Conservation (phyloP, 2,888 invertebrate genomes). For the Xestobium rufovillosum region DNA sequence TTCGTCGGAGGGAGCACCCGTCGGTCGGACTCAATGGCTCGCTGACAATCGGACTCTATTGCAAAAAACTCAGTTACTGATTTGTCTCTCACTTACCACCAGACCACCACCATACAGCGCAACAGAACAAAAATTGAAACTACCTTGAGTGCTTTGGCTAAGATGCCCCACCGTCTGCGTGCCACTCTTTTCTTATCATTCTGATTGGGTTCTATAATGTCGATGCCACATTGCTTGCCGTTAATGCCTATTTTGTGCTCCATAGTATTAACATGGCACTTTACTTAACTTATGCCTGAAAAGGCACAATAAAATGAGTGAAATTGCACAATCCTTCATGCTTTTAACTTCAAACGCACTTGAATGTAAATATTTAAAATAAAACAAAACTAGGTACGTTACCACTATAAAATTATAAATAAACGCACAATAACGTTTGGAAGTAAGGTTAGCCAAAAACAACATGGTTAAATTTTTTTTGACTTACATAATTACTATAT, state of each 20-base stretch:
- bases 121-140: slow-evolving; percentile 32
- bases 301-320: slow-evolving; percentile 15
- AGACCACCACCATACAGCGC: slow-evolving; percentile 10
- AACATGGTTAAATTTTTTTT: too few species aligned
- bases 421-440: too few species aligned
- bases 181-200: slow-evolving; percentile 50
- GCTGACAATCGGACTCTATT: slow-evolving; percentile 41
- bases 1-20: slow-evolving; percentile 51
- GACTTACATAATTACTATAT: too few species aligned
- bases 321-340: slow-evolving; percentile 35
- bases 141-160: slow-evolving; percentile 57
- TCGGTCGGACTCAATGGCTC: slow-evolving; percentile 43
- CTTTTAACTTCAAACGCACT: too few species aligned
- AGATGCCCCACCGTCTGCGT: slow-evolving; percentile 60
- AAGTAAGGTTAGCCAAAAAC: too few species aligned
- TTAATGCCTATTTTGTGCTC: slow-evolving; percentile 39
- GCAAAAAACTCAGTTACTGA: slow-evolving; percentile 18
- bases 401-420: too few species aligned
- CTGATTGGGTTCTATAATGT: slow-evolving; percentile 35
- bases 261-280: slow-evolving; percentile 37
- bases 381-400: too few species aligned
- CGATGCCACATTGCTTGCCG: slow-evolving; percentile 35
- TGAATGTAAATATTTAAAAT: too few species aligned
- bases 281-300: too few species aligned
- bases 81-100: slow-evolving; percentile 5